Evolutionary conservation across 2,888 invertebrate species (phyloP).

Genomic region (Drosophila tanythrix): DNA sequence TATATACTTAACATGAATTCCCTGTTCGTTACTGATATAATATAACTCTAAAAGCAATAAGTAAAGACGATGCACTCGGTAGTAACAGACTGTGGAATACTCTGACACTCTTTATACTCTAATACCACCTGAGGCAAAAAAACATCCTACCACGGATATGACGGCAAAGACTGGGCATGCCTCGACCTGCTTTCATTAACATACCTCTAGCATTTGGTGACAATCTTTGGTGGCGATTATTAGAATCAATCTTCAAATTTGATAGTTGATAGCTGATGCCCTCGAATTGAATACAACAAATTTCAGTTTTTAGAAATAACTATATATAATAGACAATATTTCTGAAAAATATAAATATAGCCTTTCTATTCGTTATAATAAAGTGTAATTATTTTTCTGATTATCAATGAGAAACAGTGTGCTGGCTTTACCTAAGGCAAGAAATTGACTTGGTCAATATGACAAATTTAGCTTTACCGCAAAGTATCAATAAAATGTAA

Average conservation of each 20-base stretch:
- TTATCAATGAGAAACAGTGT: not conserved
- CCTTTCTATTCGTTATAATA: not conserved
- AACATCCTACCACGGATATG: not conserved
- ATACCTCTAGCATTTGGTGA: not conserved
- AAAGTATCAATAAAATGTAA: not conserved
- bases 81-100: not conserved
- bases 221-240: not conserved
- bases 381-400: not conserved
- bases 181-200: not conserved
- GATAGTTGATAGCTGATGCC: not conserved
- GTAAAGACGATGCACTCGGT: not conserved
- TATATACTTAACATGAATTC: slow-evolving; percentile 17
- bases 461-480: slow-evolving; percentile 2
- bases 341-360: not conserved
- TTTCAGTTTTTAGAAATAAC: not conserved
- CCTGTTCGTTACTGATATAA: slow-evolving; percentile 1
- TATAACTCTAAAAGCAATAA: not conserved
- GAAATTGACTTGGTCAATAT: not conserved
- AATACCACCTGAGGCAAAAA: not conserved
- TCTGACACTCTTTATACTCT: not conserved
- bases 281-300: not conserved
- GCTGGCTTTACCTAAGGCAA: not conserved
- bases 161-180: not conserved
- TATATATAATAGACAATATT: not conserved
- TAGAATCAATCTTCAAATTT: not conserved